Base-by-base conservation (phyloP, 2,113 vertebrate species). In the Parotia lawesii region DNA sequence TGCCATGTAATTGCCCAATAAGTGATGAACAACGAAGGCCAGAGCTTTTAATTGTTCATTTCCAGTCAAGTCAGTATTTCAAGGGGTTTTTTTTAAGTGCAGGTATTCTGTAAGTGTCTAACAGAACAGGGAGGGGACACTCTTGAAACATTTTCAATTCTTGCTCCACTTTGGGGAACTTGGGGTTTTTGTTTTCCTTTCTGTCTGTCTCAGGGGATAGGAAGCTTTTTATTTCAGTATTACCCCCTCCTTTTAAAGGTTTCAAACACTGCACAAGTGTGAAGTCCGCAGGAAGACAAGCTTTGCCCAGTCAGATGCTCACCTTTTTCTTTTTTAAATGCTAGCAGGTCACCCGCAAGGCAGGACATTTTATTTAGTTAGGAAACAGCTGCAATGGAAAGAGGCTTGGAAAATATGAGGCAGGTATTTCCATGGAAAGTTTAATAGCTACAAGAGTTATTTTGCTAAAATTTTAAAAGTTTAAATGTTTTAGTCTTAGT, bases 341-440 rank as follows among this genome's bases (percentile, higher is more conserved):
- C 37, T 64, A 88, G 21, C 24, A 57, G 83, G 70, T 77, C 48
- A 60, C 19, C 44, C 58, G 67, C 0, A 10, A 92, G 42, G 45
- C 75, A 80, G 64, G 31, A 38, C 24, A 45, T 83, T 87, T 89
- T 77, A 71, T 78, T 93, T 70, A 42, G 71, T 45, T 78, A 77
- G 65, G 72, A 78, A 74, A 61, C 37, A 84, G 61, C 28, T 91
- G 56, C 76, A 78, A 33, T 60, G 76, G 72, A 86, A 94, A 89
- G 40, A 57, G n/a, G 61, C 33, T 71, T 37, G 70, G 72, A 88
- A 95, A 96, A 89, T 44, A 56, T 0, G 4, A 86, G 69, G 35
- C 65, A 84, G 72, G 60, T 95, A 90, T 88, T 92, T 94, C 76
- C 90, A 86, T 74, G 85, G 72, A 81, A 95, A 88, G 24, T 60